Evolutionary conservation across 1,140 invertebrate genomes (phyloP).

Genomic region (Bombus confusus): DNA sequence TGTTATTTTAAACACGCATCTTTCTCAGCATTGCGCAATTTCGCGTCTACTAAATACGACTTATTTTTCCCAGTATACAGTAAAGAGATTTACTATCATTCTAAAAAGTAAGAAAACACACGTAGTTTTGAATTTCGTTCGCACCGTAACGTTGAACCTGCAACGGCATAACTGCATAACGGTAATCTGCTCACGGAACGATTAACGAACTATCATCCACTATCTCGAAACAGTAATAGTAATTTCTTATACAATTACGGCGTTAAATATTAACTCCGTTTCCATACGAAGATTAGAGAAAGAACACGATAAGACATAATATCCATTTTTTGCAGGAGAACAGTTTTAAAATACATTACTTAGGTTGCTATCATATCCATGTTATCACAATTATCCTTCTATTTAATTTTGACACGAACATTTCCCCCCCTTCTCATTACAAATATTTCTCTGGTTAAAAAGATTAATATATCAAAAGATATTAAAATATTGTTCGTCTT

Average conservation of each 20-base stretch:
- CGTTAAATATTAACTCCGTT: not conserved
- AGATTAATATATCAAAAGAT: not conserved
- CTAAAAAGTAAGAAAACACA: not conserved
- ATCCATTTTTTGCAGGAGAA: not conserved
- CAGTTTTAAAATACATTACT: not conserved
- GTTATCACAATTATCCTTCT: no score
- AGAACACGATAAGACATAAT: not conserved
- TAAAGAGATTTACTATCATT: not conserved
- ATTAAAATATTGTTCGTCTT: not conserved
- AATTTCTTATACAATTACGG: not conserved
- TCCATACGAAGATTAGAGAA: not conserved
- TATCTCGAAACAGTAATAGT: not conserved
- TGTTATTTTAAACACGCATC: constrained; percentile 37
- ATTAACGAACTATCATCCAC: constrained; percentile 44
- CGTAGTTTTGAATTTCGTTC: constrained; percentile 26
- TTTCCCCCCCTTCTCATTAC: not conserved
- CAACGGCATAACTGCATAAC: constrained; percentile 66
- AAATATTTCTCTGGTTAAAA: not conserved
- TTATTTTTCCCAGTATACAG: not conserved
- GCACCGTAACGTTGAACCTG: constrained; percentile 65
- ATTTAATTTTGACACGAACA: not conserved
- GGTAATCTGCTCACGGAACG: constrained; percentile 63
- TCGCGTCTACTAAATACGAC: not conserved
- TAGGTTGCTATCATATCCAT: not conserved
- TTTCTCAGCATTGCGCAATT: not conserved